These are phyloP conservation scores for Sinella curviseta DNA, from an alignment of 1,140 invertebrate species.

Conservation along the genomic window DNA sequence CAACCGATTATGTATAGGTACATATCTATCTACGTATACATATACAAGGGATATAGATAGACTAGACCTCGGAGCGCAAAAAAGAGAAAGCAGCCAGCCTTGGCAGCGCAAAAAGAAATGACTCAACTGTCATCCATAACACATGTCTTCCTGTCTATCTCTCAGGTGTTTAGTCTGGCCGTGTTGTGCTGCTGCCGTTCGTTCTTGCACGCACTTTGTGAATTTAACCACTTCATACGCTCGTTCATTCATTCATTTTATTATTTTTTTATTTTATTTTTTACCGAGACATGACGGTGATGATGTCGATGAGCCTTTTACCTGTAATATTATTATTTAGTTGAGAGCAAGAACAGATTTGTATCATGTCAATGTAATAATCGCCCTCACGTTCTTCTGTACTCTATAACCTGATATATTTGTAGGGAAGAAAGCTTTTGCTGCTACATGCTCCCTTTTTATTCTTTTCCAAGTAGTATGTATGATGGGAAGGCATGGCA, in stretches of 20 bases:
- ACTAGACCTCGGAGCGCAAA: no score
- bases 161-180: background rate
- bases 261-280: background rate
- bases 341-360: background rate
- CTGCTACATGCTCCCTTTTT: no score
- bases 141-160: background rate
- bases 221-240: background rate
- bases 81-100: no score
- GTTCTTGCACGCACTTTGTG: background rate
- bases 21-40: no score
- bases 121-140: background rate
- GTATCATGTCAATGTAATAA: constrained; percentile 19
- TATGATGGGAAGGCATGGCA: background rate
- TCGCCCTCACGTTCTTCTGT: no score
- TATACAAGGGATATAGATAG: no score
- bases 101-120: no score
- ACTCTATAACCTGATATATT: no score
- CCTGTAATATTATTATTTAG: background rate
- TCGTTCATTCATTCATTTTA: background rate
- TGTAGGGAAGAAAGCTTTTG: no score
- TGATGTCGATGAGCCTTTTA: background rate
- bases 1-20: no score
- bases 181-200: background rate
- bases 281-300: background rate
- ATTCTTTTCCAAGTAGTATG: background rate